Evolutionary conservation across 2,888 invertebrate genomes (phyloP).

Genomic region (Meiosimyza decipiens): DNA sequence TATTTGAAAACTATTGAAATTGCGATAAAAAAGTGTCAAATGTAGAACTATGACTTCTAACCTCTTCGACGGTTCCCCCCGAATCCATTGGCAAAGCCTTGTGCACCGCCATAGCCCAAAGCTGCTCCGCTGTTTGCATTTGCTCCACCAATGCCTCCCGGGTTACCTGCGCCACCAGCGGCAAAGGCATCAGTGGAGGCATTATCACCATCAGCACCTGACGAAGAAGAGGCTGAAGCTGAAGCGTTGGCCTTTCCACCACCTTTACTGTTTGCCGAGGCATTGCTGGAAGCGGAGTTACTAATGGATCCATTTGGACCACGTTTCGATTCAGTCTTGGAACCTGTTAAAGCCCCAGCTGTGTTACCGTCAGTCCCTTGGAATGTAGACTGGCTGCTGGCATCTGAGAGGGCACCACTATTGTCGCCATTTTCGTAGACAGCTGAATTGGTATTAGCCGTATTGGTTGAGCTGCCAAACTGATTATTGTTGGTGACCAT

Average conservation of each 20-base stretch:
- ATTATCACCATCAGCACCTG: constrained; percentile 36
- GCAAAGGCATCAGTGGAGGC: constrained; percentile 34
- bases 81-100: constrained; percentile 27
- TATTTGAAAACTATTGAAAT: background rate
- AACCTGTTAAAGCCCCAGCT: constrained; percentile 53
- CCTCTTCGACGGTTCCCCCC: constrained; percentile 20
- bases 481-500: constrained; percentile 54
- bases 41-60: constrained; percentile 14
- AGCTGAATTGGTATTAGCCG: constrained; percentile 59
- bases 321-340: constrained; percentile 52
- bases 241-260: constrained; percentile 53
- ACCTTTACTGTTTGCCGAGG: constrained; percentile 52
- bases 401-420: constrained; percentile 53
- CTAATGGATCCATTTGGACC: constrained; percentile 55
- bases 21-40: no score
- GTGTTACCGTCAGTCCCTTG: constrained; percentile 55
- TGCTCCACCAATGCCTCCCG: constrained; percentile 41
- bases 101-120: constrained; percentile 40
- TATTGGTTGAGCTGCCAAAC: constrained; percentile 56
- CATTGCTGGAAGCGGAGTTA: constrained; percentile 58
- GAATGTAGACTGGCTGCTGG: constrained; percentile 60
- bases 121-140: constrained; percentile 47
- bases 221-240: constrained; percentile 51
- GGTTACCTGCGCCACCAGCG: constrained; percentile 42
- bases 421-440: constrained; percentile 50